phyloP scores from a whole-genome alignment of 2,888 invertebrate genomes.

The Ichneumoninae sp. region DNA sequence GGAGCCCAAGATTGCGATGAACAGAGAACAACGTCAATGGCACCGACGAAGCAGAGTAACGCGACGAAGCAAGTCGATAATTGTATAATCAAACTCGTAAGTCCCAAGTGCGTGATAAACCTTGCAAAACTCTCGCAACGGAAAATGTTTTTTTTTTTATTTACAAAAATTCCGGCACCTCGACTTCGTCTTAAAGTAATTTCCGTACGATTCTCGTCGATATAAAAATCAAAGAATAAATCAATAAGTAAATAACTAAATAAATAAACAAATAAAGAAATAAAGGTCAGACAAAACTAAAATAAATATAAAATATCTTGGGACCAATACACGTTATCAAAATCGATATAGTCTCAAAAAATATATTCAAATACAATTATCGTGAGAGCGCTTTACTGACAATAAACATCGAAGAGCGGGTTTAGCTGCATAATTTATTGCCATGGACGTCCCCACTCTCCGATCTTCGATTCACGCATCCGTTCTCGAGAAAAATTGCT shows the following conservation, averaged over 20 bases:
- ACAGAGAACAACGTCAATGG: not conserved
- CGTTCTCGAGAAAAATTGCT: not conserved
- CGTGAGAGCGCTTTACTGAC: not conserved
- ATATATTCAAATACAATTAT: not conserved
- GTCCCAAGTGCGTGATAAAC: not conserved
- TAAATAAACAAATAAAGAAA: too few relatives aligned
- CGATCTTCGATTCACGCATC: not conserved
- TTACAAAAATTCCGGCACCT: not conserved
- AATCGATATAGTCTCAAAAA: slow-evolving; percentile 1
- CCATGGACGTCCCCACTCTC: not conserved
- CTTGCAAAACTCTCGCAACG: not conserved
- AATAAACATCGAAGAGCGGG: not conserved
- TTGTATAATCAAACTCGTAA: not conserved
- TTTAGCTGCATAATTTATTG: not conserved
- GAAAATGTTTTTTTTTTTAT: not conserved
- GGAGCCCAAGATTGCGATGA: slow-evolving; percentile 53
- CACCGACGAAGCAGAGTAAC: not conserved
- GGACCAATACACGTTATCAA: not conserved
- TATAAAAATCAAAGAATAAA: not conserved
- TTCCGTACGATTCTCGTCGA: not conserved
- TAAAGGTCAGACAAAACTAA: not conserved
- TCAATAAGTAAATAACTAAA: not conserved
- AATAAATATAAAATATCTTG: too few relatives aligned
- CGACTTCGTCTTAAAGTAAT: not conserved
- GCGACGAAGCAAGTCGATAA: not conserved